Conservation (phyloP, 2,888 invertebrate species). For the Sinotaia quadrata region DNA sequence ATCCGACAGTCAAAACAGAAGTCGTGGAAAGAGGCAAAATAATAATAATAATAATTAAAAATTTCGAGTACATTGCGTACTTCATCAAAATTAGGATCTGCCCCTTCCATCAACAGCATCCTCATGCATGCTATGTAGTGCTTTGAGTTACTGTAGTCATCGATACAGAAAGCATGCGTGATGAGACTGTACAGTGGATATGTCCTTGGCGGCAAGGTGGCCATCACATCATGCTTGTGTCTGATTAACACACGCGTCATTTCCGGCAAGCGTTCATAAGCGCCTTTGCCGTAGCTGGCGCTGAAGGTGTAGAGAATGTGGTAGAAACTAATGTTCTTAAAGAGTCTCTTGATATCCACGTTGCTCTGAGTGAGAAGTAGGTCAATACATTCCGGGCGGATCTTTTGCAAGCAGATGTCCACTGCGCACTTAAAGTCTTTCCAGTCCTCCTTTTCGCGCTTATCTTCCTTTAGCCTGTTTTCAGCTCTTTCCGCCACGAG, state of each 20-base stretch:
- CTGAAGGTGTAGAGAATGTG: slow-evolving; percentile 58
- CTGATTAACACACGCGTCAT: slow-evolving; percentile 57
- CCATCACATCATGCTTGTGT: slow-evolving; percentile 53
- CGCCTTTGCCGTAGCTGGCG: slow-evolving; percentile 39
- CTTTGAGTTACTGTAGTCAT: slow-evolving; percentile 52
- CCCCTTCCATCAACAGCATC: slow-evolving; percentile 55
- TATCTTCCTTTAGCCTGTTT: slow-evolving; percentile 25
- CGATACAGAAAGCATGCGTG: slow-evolving; percentile 52
- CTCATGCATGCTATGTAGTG: slow-evolving; percentile 51
- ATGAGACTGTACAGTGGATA: slow-evolving; percentile 66
- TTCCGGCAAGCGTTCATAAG: slow-evolving; percentile 50
- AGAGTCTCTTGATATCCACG: slow-evolving; percentile 46
- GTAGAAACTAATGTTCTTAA: slow-evolving; percentile 60
- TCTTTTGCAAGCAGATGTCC: slow-evolving; percentile 49
- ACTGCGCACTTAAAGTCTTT: slow-evolving; percentile 55
- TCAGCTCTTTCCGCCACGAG: slow-evolving; percentile 38
- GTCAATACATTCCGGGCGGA: slow-evolving; percentile 54
- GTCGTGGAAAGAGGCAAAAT: no score
- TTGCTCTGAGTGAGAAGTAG: slow-evolving; percentile 41
- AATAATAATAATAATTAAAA: no score
- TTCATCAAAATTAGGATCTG: slow-evolving; percentile 65
- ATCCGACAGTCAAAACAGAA: no score
- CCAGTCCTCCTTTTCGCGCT: slow-evolving; percentile 40
- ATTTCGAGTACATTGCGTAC: no score
- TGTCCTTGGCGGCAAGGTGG: slow-evolving; percentile 52